Evolutionary conservation across 92 coral and sea anemone genomes (phyloP), one percentile per base, ranked within the genome.

Genomic region (Porites divaricata): DNA sequence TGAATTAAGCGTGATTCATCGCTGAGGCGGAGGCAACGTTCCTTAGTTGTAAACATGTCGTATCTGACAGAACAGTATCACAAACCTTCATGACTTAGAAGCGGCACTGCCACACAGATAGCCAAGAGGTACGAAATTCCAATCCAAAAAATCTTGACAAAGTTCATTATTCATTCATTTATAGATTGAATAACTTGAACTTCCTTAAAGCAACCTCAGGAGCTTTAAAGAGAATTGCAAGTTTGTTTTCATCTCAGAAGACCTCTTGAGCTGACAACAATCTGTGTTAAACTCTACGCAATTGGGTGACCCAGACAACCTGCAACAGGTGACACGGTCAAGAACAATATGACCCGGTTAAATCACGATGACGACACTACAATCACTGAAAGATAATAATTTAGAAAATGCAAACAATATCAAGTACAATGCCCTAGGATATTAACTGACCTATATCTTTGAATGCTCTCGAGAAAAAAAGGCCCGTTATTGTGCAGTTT

Each of bases 221-320:
- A 11, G 56, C 11, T 52, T 52, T 25, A 50, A 41, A 9, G 13
- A 23, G 2, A 79, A 79, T 48, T 64, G 50, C 2, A 2, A 45
- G 9, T 15, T 4, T 26, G 71, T 62, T 72, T 49, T 59, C 23
- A 72, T 50, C 50, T 63, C 63, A 64, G 50, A 21, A 73, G 52
- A 63, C 22, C 63, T 82, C 79, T 82, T 82, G 72, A 49, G 70
- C 52, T 71, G 72, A 73, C 86, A 82, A 82, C 21, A 72, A 45
- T 66, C 79, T 72, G 79, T 49, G 59, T 54, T 54, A 15, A 72
- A 24, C 22, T 57, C 49, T 20, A 62, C 54, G 52, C 86, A 82
- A 82, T 82, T 82, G 86, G 86, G 86, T 62, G 86, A 82, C 51
- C 71, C n/a, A 59, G 19, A 15, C 58, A 35, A 82, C 86, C 86